Conservation (phyloP, 2,797 vertebrate species). For the Xerus rutilus region DNA sequence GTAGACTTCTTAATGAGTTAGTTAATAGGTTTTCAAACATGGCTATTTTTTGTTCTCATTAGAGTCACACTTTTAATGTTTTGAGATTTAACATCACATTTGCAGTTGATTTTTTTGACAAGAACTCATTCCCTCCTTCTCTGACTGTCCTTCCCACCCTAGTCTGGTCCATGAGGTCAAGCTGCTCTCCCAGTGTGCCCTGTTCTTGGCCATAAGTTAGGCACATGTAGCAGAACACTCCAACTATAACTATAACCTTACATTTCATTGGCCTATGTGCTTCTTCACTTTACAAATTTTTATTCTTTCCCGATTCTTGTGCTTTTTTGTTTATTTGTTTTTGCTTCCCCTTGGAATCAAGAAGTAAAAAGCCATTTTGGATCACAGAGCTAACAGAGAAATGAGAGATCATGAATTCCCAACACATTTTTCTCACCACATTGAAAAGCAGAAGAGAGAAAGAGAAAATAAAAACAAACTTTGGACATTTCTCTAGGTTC, state of each 20-base stretch:
- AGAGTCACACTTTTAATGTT: neutral
- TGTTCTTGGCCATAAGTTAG: neutral
- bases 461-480: neutral
- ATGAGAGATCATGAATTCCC: neutral
- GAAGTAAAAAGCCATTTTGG: neutral
- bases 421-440: neutral
- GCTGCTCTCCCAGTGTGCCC: neutral
- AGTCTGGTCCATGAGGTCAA: rapidly evolving
- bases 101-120: neutral
- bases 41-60: neutral
- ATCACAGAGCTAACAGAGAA: neutral
- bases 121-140: neutral
- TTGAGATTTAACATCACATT: neutral
- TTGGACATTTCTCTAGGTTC: neutral
- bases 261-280: neutral
- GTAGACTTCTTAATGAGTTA: neutral
- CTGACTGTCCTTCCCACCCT: neutral
- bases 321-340: neutral
- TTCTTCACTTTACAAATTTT: neutral
- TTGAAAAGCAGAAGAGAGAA: neutral
- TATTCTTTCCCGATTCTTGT: neutral
- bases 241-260: neutral
- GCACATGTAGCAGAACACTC: neutral
- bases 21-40: neutral
- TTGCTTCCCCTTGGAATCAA: neutral